Evolutionary conservation across 2,888 invertebrate genomes (phyloP).

Genomic region (Catocala sponsa): DNA sequence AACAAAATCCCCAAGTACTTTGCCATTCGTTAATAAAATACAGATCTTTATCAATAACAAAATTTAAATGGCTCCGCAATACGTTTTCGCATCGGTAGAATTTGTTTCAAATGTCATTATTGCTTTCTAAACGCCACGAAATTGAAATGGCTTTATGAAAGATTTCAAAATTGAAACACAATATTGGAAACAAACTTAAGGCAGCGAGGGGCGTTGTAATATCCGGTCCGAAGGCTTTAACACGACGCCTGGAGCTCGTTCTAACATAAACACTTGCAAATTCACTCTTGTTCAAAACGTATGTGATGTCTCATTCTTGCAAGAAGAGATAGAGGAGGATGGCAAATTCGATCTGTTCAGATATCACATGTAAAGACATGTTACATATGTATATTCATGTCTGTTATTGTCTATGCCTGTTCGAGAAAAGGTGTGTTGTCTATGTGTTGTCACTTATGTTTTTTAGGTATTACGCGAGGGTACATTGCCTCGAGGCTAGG

Average conservation of each 20-base stretch:
- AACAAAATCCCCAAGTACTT: too few relatives aligned
- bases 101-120: constrained; percentile 24
- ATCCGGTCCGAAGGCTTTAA: constrained; percentile 65
- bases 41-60: constrained; percentile 4
- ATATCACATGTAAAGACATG: constrained; percentile 11
- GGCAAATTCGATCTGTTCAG: not conserved
- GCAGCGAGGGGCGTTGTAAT: constrained; percentile 60
- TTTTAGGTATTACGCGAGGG: too few relatives aligned
- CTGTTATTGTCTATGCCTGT: not conserved
- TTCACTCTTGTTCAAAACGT: constrained; percentile 25
- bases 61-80: constrained; percentile 10
- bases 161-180: constrained; percentile 34
- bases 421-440: too few relatives aligned
- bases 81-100: constrained; percentile 15
- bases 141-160: constrained; percentile 23
- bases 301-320: constrained; percentile 18
- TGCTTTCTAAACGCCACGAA: constrained; percentile 25
- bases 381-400: not conserved
- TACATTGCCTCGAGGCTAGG: too few relatives aligned
- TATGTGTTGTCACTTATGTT: too few relatives aligned
- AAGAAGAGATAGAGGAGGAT: constrained; percentile 5
- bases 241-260: constrained; percentile 50
- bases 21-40: not conserved
- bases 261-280: constrained; percentile 40
- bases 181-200: constrained; percentile 49